Base-by-base conservation (phyloP, 2,888 invertebrate species). In the Deilephila porcellus region DNA sequence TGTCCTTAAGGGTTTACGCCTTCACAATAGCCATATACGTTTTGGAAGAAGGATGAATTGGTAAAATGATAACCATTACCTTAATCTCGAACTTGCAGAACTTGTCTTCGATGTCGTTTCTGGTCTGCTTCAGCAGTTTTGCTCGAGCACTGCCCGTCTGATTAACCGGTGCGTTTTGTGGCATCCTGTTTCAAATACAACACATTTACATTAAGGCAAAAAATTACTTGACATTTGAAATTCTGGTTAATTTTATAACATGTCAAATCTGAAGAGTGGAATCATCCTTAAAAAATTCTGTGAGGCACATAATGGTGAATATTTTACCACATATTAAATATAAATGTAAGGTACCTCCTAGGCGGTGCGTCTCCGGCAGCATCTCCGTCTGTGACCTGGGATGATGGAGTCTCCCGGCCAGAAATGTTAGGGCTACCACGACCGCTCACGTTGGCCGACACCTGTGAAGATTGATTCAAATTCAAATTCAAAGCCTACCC, bases 41-140 rank as follows among this genome's bases (percentile, higher is more conserved):
- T 2, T 32, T 3, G 32, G 4, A 3, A 32, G 32, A 32, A 3
- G 32, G 37, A 8, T 7, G 7, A 2, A 8, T 37, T 37, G 8
- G 11, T 53, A 64, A 71, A 20, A 32, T 3, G 64, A 20, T 5
- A 1, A 45, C 56, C 17, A 25, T 45, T 80, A 95, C 95, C 90
- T 98, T 98, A 56, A 99, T 98, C 89, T 99, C 99, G 90, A 99
- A 99, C 93, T 99, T 99, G 89, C 99, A 99, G 95, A 99, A 99
- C 89, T 99, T 98, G 83, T 99, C 99, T 83, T 99, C 99, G 75
- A 99, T 98, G 84, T 99, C 99, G 74, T 98, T 98, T 4, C 98
- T 95, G 52, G 98, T 98, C 90, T 98, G 98, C 72, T 96, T 96
- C 60, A 96, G 86, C n/a, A 96, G 86, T 85, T 98, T 98, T 77